Percentiles rank a stretch among this genome's conserved stretches.
Evolutionary conservation across 2,113 vertebrate genomes (phyloP).

Genomic region (Mirounga angustirostris): DNA sequence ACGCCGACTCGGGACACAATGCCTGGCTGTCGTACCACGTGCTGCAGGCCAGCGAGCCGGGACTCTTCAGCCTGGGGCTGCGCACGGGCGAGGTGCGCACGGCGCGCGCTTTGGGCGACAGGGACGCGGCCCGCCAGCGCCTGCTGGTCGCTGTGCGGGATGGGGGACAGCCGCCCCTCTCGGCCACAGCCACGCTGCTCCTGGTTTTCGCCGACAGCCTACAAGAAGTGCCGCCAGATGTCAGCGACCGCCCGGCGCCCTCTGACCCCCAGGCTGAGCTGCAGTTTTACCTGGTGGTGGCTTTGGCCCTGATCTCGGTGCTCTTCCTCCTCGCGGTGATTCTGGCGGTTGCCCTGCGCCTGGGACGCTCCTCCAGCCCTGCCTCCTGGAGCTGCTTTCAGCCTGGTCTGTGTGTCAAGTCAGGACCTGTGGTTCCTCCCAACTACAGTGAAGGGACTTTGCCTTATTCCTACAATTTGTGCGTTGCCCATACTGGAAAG

Average conservation of each 20-base stretch:
- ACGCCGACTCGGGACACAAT: too few relatives aligned
- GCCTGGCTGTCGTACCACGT: too few relatives aligned
- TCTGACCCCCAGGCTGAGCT: constrained; percentile 56
- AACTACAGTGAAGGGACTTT: constrained; percentile 80
- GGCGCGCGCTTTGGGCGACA: too few relatives aligned
- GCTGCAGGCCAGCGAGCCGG: too few relatives aligned
- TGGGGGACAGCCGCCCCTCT: constrained; percentile 79
- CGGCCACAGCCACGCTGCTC: constrained; percentile 80
- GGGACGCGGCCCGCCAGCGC: constrained; percentile 86
- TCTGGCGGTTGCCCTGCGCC: too few relatives aligned
- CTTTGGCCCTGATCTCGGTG: too few relatives aligned
- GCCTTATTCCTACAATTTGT: constrained; percentile 82
- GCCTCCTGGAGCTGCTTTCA: constrained; percentile 68
- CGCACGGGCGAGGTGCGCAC: too few relatives aligned
- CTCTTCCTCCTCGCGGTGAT: too few relatives aligned
- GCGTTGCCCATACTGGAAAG: constrained; percentile 55
- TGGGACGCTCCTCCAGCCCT: too few relatives aligned
- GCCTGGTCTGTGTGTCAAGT: constrained; percentile 41
- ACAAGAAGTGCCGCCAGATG: constrained; percentile 68
- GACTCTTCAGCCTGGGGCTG: too few relatives aligned
- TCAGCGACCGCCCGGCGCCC: rapidly evolving
- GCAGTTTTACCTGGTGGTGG: constrained; percentile 79
- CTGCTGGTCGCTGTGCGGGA: constrained; percentile 88
- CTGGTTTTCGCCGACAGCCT: constrained; percentile 88
- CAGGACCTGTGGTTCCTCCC: constrained; percentile 57